Base-by-base conservation (phyloP, 2,888 invertebrate species). In the Beris morrisii region DNA sequence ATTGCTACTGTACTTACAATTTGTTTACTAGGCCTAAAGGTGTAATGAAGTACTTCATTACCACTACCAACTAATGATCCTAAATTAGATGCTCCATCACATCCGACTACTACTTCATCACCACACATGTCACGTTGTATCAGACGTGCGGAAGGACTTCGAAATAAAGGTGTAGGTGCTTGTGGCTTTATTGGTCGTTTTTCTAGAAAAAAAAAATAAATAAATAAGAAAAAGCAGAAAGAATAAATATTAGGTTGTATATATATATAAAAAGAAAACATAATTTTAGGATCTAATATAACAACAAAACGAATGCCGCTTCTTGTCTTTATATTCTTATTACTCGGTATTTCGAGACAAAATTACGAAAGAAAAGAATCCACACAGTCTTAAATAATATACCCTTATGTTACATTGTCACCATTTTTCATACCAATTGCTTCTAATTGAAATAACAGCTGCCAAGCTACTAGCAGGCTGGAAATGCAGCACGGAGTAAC, bases 21-120 rank as follows among this genome's bases (percentile, higher is more conserved):
- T 77, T 81, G 81, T 75, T 81, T 81, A 73, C 79, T 80, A 74
- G 81, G 81, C 75, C 80, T 79, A 75, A 81, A 81, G 71, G 80
- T 80, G 69, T 81, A 81, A 73, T 81, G 81, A 68, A 80, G 75
- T 70, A 79, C 79, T 72, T 81, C 81, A 73, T 78, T 80, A 72
- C 79, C 78, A 63, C 74, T 74, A 71, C 75, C 75, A 67, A 74
- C 75, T 73, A 77, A 74, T 71, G 77, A 76, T 50, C 68, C 65
- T 63, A 73, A 65, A 66, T 69, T 71, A 50, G 70, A 70, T 67
- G 63, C 74, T 22, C 74, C 73, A 65, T 71, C 72, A 65, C 73
- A 71, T 66, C 75, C 73, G 45, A 43, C 65, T 70, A 75, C 74
- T 70, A 76, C 78, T 58, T 76, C 75, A 67, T 78, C 78, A 48